Percentiles rank a stretch among this genome's conserved stretches.
Evolutionary conservation across 2,888 invertebrate genomes (phyloP).

Genomic region (Linnaemya tessellans): DNA sequence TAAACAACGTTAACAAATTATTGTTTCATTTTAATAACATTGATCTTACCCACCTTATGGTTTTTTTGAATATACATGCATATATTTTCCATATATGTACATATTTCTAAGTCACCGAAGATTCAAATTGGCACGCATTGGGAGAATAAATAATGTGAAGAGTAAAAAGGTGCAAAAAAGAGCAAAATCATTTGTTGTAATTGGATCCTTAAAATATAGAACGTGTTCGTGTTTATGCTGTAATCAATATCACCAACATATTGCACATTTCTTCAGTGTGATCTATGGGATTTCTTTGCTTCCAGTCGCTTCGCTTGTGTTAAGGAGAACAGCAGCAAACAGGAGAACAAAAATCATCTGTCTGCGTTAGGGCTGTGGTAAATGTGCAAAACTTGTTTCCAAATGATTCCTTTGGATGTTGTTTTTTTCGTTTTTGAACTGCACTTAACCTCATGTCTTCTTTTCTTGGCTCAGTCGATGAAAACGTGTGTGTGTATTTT

Average conservation of each 20-base stretch:
- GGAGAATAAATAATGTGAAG: slow-evolving; percentile 17
- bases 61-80: neutral
- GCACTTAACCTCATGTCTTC: slow-evolving; percentile 65
- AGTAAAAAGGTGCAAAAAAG: slow-evolving; percentile 68
- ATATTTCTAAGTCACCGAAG: slow-evolving; percentile 48
- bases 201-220: slow-evolving; percentile 38
- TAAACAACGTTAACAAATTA: slow-evolving; percentile 28
- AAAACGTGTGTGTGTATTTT: slow-evolving; percentile 67
- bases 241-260: slow-evolving; percentile 74
- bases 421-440: slow-evolving; percentile 17
- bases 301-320: neutral
- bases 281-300: neutral
- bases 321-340: slow-evolving; percentile 12
- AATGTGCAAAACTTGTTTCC: slow-evolving; percentile 82
- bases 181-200: slow-evolving; percentile 62
- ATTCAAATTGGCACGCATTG: slow-evolving; percentile 59
- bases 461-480: slow-evolving; percentile 4
- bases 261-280: slow-evolving; percentile 66
- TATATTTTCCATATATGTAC: slow-evolving; percentile 52
- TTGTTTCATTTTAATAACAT: slow-evolving; percentile 16
- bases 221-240: slow-evolving; percentile 71
- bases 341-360: slow-evolving; percentile 62
- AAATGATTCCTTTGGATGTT: slow-evolving; percentile 56
- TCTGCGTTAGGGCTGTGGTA: slow-evolving; percentile 58
- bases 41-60: slow-evolving; percentile 37